Evolutionary conservation across 2,888 invertebrate species (phyloP), one percentile per base, ranked within the genome.

Genomic region (Euproctis similis): DNA sequence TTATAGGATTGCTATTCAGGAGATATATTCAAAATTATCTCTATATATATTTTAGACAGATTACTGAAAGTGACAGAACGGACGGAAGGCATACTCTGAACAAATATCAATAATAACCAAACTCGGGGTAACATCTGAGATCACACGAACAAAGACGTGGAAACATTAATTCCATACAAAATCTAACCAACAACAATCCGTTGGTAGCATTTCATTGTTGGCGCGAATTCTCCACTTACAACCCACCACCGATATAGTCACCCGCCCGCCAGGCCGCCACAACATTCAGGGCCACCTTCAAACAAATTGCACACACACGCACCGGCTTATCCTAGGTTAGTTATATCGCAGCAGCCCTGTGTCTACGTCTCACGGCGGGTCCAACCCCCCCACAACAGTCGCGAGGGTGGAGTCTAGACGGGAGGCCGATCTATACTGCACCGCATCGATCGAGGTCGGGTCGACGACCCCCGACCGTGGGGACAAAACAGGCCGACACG

Each of bases 391-490:
- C n/a, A n/a, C n/a, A n/a, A 21, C 30, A 19, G 30, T 24, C 36
- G 30, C 35, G 36, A 35, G 36, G 34, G 31, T 36, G 49, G 52
- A 60, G 81, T 82, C 82, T 82, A 82, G 82, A 82, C 82, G 68
- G 56, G 63, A 72, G 73, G 74, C 77, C 74, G 80, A 80, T 81
- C 82, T 57, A 81, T 80, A 78, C 74, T 73, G 80, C 78, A 72
- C 59, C 49, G 67, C 74, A 77, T 76, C 75, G 77, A 78, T 77
- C 77, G 64, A 30, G 52, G 48, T 39, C 51, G 49, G 70, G 67
- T 69, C 63, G 22, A 26, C 32, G 32, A 60, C 44, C 50, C 41
- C 38, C 46, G 30, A 26, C 12, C 27, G 11, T 14, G 58, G 61
- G 62, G 59, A 49, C 71, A 62, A 67, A 73, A 73, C 73, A 72